Conservation (phyloP, 2,113 vertebrate genomes). For the Nyctereutes procyonoides region DNA sequence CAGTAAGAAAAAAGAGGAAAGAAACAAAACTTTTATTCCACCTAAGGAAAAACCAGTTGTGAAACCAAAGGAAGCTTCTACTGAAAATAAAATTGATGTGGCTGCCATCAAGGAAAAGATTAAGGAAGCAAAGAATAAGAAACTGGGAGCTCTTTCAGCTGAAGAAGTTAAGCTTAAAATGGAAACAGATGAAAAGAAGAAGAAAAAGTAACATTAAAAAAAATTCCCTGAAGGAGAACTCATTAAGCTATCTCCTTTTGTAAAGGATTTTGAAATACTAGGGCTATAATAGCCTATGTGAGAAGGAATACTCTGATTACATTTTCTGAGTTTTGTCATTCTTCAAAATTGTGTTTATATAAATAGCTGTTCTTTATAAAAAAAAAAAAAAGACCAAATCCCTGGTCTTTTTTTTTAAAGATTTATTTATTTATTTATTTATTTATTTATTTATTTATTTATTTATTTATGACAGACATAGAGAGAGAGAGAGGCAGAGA, state of each 20-base stretch:
- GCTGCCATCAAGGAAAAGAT: slow-evolving; percentile 95
- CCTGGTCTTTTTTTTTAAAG: no score
- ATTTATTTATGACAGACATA: no score
- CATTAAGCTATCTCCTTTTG: slow-evolving; percentile 68
- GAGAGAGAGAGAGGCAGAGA: no score
- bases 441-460: no score
- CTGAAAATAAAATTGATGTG: slow-evolving; percentile 94
- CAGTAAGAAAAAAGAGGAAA: slow-evolving; percentile 93
- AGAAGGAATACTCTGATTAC: neutral
- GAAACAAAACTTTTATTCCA: slow-evolving; percentile 97
- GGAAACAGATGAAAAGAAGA: slow-evolving; percentile 88
- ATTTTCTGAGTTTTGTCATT: slow-evolving; percentile 35
- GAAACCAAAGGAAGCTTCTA: slow-evolving; percentile 89
- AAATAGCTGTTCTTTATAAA: neutral
- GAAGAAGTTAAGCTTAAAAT: slow-evolving; percentile 87
- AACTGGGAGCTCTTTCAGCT: slow-evolving; percentile 93
- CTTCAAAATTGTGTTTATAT: neutral
- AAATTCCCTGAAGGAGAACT: neutral
- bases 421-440: no score
- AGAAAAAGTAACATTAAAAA: slow-evolving; percentile 82
- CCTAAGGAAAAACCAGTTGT: slow-evolving; percentile 94
- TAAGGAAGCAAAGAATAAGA: slow-evolving; percentile 95
- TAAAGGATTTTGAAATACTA: slow-evolving; percentile 73
- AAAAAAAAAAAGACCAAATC: no score
- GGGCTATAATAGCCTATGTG: slow-evolving; percentile 41